Conservation (phyloP, 2,888 invertebrate species). For the Ophion slaviceki region DNA sequence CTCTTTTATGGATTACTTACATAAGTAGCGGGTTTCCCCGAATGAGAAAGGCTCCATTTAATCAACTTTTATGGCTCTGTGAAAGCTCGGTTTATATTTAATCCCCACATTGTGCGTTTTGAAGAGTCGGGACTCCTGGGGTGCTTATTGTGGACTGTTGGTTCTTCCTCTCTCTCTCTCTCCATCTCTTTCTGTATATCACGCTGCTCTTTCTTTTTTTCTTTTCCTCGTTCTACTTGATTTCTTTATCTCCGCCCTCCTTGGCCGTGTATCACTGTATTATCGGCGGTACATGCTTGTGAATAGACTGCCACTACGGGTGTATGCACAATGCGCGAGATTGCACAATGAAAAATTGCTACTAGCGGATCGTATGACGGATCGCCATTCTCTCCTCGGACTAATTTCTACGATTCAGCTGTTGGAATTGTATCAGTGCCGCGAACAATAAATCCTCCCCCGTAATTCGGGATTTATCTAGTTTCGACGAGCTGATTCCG, state of each 20-base stretch:
- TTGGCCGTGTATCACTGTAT: constrained; percentile 29
- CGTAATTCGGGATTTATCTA: not conserved
- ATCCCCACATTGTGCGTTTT: constrained; percentile 67
- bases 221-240: constrained; percentile 14
- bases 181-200: not conserved
- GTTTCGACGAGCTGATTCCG: too few relatives aligned
- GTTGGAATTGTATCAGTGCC: constrained; percentile 5
- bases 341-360: constrained; percentile 25
- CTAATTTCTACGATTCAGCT: not conserved
- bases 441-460: not conserved
- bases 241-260: constrained; percentile 27
- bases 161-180: not conserved
- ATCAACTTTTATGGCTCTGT: constrained; percentile 70
- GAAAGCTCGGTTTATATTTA: constrained; percentile 69
- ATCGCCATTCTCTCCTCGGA: not conserved
- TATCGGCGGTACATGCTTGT: constrained; percentile 16
- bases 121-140: constrained; percentile 39
- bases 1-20: constrained; percentile 67
- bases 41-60: constrained; percentile 68
- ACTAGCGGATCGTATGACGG: not conserved
- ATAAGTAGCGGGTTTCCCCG: constrained; percentile 65
- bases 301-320: not conserved
- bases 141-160: constrained; percentile 54
- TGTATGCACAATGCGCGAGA: constrained; percentile 20
- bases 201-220: constrained; percentile 12